phyloP scores from a whole-genome alignment of 2,888 invertebrate species.

The Melitaea athalia region DNA sequence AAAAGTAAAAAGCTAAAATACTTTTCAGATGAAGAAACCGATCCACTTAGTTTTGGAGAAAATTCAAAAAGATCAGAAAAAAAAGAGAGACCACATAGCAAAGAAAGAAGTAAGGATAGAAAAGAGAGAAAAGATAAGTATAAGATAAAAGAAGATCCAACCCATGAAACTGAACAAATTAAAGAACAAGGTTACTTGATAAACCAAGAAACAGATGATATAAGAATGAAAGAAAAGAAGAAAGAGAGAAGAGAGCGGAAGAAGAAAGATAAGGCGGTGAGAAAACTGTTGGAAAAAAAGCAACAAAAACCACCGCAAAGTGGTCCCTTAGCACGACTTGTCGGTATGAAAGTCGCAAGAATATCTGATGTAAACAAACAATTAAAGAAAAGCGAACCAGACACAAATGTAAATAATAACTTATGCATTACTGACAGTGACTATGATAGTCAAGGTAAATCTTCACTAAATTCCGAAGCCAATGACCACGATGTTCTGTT shows the following conservation, averaged over 20 bases:
- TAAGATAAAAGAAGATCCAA: constrained; percentile 46
- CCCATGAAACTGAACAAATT: constrained; percentile 33
- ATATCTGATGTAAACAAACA: constrained; percentile 27
- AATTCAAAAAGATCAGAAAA: constrained; percentile 27
- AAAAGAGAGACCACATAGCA: constrained; percentile 63
- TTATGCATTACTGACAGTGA: constrained; percentile 53
- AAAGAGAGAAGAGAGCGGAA: constrained; percentile 45
- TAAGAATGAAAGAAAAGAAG: constrained; percentile 43
- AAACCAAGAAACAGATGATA: constrained; percentile 36
- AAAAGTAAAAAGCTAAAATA: constrained; percentile 46
- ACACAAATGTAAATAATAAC: constrained; percentile 33
- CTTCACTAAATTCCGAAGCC: constrained; percentile 51
- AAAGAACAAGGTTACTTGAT: constrained; percentile 32
- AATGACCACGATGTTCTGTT: constrained; percentile 55
- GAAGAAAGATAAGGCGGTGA: constrained; percentile 41
- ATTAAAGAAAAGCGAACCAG: constrained; percentile 29
- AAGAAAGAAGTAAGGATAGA: constrained; percentile 57
- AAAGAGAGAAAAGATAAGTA: constrained; percentile 56
- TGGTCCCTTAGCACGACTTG: constrained; percentile 53
- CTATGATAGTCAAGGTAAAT: constrained; percentile 62
- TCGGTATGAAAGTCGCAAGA: constrained; percentile 63
- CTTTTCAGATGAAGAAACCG: constrained; percentile 55
- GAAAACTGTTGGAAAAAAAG: constrained; percentile 3
- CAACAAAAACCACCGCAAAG: constrained; percentile 31
- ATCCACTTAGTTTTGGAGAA: constrained; percentile 58